Base-by-base conservation (phyloP, 2,888 invertebrate species). In the Leistus spinibarbis region DNA sequence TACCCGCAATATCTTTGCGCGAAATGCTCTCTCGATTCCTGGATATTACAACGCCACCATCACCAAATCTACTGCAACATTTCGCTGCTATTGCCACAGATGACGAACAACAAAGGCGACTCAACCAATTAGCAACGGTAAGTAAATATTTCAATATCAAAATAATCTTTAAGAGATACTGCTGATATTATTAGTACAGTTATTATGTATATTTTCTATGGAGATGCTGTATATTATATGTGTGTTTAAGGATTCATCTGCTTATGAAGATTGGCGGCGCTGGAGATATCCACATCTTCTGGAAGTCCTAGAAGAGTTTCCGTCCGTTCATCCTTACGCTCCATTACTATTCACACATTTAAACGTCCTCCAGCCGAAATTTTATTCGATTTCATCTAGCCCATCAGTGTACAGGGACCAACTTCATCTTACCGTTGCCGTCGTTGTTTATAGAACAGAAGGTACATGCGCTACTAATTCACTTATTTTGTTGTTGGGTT, bases 231-330 rank as follows among this genome's bases (percentile, higher is more conserved):
- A 9, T 69, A 53, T 10, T 62, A 53, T 76, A 68, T 62, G n/a
- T n/a, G n/a, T n/a, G 24, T 79, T 82, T n/a, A 80, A 95, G 94
- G 95, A 96, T 82, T 92, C 95, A 0, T 91, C 92, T 13, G 93
- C 93, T 0, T 97, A 97, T 81, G 97, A 98, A 85, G 96, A 96
- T 82, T 98, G 97, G 97, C 92, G 96, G 79, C 95, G 96, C 81
- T 94, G 91, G 88, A 89, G 91, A 69, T 91, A 92, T 83, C 97
- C 97, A 0, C 94, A 96, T 82, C 86, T 97, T 17, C 85, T 95
- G 7, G 96, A 97, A 86, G 95, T 96, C 1, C 86, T 98, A 60
- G 90, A 94, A 81, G 93, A 97, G 86, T 98, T 97, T 82, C 91
- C 93, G 0, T 96, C 96, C 0, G 93, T 96, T 0, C 89, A 88